Percentiles rank a stretch among this genome's conserved stretches.
Conservation (phyloP, 2,888 invertebrate genomes). For the Cacoxenus indagator region DNA sequence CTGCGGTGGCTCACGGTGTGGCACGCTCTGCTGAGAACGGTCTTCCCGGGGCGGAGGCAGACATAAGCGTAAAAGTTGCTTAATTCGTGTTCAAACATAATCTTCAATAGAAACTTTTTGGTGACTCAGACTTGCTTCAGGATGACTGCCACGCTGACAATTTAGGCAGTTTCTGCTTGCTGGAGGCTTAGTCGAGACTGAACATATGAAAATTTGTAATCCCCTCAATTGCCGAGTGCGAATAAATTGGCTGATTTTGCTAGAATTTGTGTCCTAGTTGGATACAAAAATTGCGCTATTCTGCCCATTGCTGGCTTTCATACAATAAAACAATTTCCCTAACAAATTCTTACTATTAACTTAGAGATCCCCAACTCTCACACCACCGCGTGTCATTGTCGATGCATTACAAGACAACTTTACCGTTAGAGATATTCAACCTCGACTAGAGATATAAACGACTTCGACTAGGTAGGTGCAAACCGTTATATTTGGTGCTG, state of each 20-base stretch:
- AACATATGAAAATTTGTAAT: conserved; percentile 15
- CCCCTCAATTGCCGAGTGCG: not conserved
- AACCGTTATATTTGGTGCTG: conserved; percentile 14
- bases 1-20: not conserved
- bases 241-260: not conserved
- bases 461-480: conserved; percentile 3
- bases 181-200: not conserved
- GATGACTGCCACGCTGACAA: no score
- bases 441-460: no score
- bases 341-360: no score
- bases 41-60: not conserved
- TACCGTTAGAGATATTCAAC: conserved; percentile 5
- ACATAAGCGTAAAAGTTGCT: conserved; percentile 46
- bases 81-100: conserved; percentile 48
- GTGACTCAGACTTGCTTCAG: not conserved
- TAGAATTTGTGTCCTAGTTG: not conserved
- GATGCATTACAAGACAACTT: conserved; percentile 20
- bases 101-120: conserved; percentile 1
- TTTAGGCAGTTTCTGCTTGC: not conserved
- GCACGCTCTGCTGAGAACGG: not conserved
- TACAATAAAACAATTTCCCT: no score
- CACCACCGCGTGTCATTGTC: not conserved
- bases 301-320: no score
- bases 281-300: not conserved
- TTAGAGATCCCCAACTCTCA: not conserved